Base-by-base conservation (phyloP, 2,797 vertebrate species). In the Champsocephalus gunnari region DNA sequence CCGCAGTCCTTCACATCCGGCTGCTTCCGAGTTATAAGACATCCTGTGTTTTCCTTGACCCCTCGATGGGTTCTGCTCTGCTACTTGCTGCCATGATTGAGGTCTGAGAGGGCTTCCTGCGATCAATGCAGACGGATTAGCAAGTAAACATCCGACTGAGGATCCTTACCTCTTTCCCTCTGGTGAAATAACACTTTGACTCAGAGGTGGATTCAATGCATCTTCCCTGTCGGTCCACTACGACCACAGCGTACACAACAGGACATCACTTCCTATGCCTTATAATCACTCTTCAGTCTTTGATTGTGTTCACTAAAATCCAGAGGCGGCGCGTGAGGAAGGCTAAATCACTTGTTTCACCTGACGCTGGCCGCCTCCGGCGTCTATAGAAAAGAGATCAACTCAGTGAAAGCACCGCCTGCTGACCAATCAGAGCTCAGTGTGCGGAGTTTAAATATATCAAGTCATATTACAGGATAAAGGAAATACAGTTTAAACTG, bases 121-220 rank as follows among this genome's bases (percentile, higher is more conserved):
- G 65, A 84, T 88, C 83, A 59, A 70, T 78, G 79, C 70, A 16
- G 24, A n/a, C n/a, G 75, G 87, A 87, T 87, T 84, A 81, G 41
- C 73, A 41, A 19, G 1, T 5, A 77, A 75, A 75, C 72, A 68
- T 54, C 77, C 59, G 41, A 8, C 56, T 41, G 34, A 14, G 57
- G 80, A 71, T 65, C 48, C 48, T 53, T 56, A 57, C 44, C 21
- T 28, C 28, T 1, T 48, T 41, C 24, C 59, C 51, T 41, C 17
- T n/a, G 55, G 8, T n/a, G 53, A 17, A 57, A n/a, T 9, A 66
- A 51, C n/a, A 17, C 12, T 54, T 63, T 57, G 49, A 55, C 56
- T 3, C n/a, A 4, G 12, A 77, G 71, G 55, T 56, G 66, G 45
- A 32, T 74, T 44, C 51, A 12, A 2, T 34, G 21, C 38, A 45